Conservation (phyloP, 1,140 invertebrate species). For the Aphidius gifuensis region DNA sequence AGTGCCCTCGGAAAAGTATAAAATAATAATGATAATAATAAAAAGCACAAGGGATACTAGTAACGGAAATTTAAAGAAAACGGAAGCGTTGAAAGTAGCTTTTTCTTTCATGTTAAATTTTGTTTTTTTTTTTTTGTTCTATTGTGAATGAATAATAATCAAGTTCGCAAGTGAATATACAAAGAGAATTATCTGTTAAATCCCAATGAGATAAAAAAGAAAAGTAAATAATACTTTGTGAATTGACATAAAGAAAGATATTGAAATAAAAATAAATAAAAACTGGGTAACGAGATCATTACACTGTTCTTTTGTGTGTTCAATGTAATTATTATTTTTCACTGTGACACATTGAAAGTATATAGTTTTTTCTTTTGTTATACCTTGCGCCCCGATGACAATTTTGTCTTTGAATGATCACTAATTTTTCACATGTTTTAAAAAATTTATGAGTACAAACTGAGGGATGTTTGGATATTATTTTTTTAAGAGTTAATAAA, state of each 20-base stretch:
- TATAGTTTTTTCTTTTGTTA: neutral
- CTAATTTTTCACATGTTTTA: neutral
- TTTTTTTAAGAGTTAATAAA: neutral
- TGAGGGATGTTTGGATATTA: no score
- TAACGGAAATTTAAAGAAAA: no score
- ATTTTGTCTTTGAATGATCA: neutral
- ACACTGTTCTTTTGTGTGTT: neutral
- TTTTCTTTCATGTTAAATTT: no score
- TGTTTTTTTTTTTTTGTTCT: no score
- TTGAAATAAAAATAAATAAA: conserved; percentile 11
- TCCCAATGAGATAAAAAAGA: neutral
- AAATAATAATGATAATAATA: no score
- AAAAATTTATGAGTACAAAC: no score
- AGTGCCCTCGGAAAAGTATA: neutral
- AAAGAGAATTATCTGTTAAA: neutral
- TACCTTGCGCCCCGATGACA: neutral
- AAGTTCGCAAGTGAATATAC: neutral
- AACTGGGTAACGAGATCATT: conserved; percentile 22
- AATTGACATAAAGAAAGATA: neutral
- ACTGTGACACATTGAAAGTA: neutral
- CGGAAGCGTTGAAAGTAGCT: no score
- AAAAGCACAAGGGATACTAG: no score
- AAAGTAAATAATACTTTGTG: no score
- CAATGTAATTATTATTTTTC: conserved; percentile 5
- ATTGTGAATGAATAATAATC: no score